Base-by-base conservation (phyloP, 2,797 vertebrate species). In the Hydrolagus colliei region DNA sequence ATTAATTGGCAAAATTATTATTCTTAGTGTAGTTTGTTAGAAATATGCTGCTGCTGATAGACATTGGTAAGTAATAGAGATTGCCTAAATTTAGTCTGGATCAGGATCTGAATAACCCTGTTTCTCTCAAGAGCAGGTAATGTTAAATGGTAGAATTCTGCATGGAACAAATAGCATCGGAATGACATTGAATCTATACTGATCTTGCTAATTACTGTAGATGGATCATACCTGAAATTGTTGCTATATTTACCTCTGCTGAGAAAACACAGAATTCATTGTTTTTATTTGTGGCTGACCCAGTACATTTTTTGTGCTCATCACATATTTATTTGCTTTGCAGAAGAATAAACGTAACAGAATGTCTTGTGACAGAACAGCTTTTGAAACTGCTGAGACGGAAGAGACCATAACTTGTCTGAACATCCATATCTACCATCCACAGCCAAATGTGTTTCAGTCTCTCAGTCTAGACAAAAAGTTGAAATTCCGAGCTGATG, bases 321-420 rank as follows among this genome's bases (percentile, higher is more conserved):
- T 41, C 41, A 52, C 41, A 84, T 84, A 2, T 20, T 84, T 71
- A n/a, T 84, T 84, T 32, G 9, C 71, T 82, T 52, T 35, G 20
- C 32, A 84, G 79, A 71, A 84, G 63, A 7, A 9, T 27, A 3
- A 12, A 32, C 9, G 2, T 5, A 9, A 0, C 77, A 0, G 0
- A 88, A 93, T 93, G 93, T 86, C 27, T 4, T 52, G 41, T 5
- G 10, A 52, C 41, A 52, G 41, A 52, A 52, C 41, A 52, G 87
- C 0, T 13, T 91, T 93, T 27, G 93, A 94, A 90, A 94, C 90
- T 0, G 88, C 92, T 0, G 94, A 95, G 85, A 99, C 97, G 0
- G 95, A 99, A 88, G 96, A 99, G 90, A 92, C 92, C 0, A 86
- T 93, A 8, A 94, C 96, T 0, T 95, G 94, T 87, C 95, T 99